Evolutionary conservation across 2,888 invertebrate species (phyloP).

Genomic region (Monoplex corrugatus): DNA sequence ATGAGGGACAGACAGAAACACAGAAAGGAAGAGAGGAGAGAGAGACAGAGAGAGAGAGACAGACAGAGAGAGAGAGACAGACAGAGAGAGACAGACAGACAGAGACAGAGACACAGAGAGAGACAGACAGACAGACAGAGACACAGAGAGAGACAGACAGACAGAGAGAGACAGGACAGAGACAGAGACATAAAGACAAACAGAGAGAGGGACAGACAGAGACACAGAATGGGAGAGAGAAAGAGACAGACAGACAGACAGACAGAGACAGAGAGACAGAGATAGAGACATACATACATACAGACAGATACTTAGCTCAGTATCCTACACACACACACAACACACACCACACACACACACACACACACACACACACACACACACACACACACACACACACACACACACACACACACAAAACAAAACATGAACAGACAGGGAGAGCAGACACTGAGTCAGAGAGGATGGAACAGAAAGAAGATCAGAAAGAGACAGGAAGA

Average conservation of each 20-base stretch:
- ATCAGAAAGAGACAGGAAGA: background rate
- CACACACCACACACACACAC: background rate
- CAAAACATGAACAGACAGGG: background rate
- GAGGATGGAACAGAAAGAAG: too few relatives aligned
- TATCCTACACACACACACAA: too few relatives aligned
- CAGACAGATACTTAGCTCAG: too few relatives aligned
- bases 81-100: background rate
- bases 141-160: background rate
- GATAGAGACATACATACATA: too few relatives aligned
- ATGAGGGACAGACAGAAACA: constrained; percentile 18
- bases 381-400: background rate
- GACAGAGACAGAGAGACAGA: background rate
- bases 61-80: constrained; percentile 22
- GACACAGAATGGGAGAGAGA: too few relatives aligned
- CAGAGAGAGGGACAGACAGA: background rate
- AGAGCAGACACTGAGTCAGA: background rate
- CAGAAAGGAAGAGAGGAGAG: background rate
- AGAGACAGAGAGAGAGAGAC: constrained; percentile 32
- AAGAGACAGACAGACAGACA: too few relatives aligned
- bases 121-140: background rate
- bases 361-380: background rate
- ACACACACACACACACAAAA: background rate
- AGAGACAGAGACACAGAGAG: background rate
- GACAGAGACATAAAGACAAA: background rate
- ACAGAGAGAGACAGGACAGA: background rate